Evolutionary conservation across 2,797 vertebrate species (phyloP).

Genomic region (Argyrosomus regius): DNA sequence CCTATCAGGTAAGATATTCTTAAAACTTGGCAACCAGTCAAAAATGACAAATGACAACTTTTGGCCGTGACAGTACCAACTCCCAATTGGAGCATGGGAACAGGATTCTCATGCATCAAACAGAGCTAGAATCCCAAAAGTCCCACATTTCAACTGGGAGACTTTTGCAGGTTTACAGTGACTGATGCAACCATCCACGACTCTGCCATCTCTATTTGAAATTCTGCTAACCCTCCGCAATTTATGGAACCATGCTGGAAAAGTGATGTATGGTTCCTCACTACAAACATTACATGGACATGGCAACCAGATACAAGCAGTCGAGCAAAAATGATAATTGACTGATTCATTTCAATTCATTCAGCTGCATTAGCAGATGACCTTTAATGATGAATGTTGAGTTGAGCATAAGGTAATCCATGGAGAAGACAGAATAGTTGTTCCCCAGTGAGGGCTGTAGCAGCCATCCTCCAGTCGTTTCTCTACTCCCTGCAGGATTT

Average conservation of each 20-base stretch:
- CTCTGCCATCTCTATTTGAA: background rate
- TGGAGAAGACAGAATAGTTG: background rate
- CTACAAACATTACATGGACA: background rate
- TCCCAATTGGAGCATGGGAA: background rate
- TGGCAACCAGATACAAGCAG: background rate
- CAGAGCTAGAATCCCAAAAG: background rate
- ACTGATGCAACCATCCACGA: conserved; percentile 1
- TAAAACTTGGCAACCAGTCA: background rate
- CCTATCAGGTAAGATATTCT: background rate
- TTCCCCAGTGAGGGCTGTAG: background rate
- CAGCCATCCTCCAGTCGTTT: conserved; percentile 4
- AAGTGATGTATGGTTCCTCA: background rate
- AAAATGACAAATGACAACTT: background rate
- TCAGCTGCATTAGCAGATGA: background rate
- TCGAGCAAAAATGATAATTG: background rate
- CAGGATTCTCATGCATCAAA: background rate
- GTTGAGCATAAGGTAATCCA: background rate
- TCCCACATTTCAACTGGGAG: background rate
- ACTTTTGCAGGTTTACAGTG: background rate
- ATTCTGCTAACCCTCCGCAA: background rate
- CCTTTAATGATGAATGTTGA: background rate
- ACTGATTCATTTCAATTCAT: background rate
- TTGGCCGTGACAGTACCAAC: background rate
- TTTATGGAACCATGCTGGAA: background rate
- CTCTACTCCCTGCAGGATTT: conserved; percentile 7